phyloP scores from a whole-genome alignment of 1,140 invertebrate genomes.

The Scaptomyza montana region DNA sequence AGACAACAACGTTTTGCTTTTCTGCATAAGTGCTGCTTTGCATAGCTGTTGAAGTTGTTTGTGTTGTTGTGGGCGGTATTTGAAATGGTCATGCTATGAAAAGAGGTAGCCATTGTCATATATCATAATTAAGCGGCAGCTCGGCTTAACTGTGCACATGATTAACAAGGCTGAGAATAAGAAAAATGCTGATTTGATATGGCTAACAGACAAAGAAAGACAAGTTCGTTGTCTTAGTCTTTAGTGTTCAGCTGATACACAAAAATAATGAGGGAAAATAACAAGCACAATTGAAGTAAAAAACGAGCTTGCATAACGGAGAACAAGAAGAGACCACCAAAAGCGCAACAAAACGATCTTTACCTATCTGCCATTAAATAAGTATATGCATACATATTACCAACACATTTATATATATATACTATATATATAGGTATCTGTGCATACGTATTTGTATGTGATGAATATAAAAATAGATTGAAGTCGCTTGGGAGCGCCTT shows the following conservation, averaged over 20 bases:
- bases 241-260: conserved; percentile 45
- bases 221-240: conserved; percentile 73
- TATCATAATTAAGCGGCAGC: conserved; percentile 69
- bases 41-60: conserved; percentile 37
- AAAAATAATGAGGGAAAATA: conserved; percentile 6
- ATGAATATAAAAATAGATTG: conserved; percentile 50
- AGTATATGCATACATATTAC: conserved; percentile 8
- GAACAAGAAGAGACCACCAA: conserved; percentile 56
- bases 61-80: conserved; percentile 45
- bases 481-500: conserved; percentile 34
- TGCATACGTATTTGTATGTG: background rate
- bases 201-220: conserved; percentile 38
- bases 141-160: conserved; percentile 45
- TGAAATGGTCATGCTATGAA: conserved; percentile 16
- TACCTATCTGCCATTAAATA: conserved; percentile 17
- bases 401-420: conserved; percentile 2
- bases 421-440: no score
- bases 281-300: conserved; percentile 19
- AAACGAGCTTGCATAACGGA: conserved; percentile 54
- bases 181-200: conserved; percentile 41
- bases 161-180: conserved; percentile 51
- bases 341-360: conserved; percentile 16
- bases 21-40: conserved; percentile 61
- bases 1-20: conserved; percentile 64
- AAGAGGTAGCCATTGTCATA: conserved; percentile 33